Conservation (phyloP, 2,113 vertebrate genomes). For the Marmota monax region DNA sequence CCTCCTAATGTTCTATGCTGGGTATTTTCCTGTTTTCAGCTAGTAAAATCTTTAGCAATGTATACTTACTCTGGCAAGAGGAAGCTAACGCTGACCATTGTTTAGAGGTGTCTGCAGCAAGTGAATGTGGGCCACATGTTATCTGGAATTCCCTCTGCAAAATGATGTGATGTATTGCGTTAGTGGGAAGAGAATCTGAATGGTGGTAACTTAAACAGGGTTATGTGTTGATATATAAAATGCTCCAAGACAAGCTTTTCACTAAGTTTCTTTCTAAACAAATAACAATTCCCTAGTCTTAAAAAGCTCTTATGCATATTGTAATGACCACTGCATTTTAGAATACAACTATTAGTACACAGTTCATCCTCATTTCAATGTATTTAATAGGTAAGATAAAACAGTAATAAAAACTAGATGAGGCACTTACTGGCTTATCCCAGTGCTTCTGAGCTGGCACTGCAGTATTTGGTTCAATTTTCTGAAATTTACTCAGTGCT, state of each 20-base stretch:
- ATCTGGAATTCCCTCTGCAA: slow-evolving; percentile 92
- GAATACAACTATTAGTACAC: accelerated
- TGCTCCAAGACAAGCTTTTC: neutral
- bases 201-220: neutral
- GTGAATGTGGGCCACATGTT: slow-evolving; percentile 91
- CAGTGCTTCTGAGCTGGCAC: slow-evolving; percentile 93
- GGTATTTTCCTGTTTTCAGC: neutral
- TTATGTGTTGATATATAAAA: neutral
- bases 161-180: neutral
- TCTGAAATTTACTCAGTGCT: slow-evolving; percentile 93
- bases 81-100: slow-evolving; percentile 95
- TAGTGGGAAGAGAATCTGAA: accelerated
- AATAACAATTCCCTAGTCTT: neutral
- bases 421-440: slow-evolving; percentile 91
- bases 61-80: slow-evolving; percentile 94
- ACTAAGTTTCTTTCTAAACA: neutral
- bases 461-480: slow-evolving; percentile 90
- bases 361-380: neutral
- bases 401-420: accelerated
- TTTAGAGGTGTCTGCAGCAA: slow-evolving; percentile 92
- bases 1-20: neutral
- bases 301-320: neutral
- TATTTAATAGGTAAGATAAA: neutral
- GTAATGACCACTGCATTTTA: neutral
- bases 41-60: accelerated